Percentiles rank a stretch among this genome's conserved stretches.
These are phyloP conservation scores for Xanthorhoe spadicearia DNA, from an alignment of 2,888 invertebrate genomes.

Conservation along the genomic window DNA sequence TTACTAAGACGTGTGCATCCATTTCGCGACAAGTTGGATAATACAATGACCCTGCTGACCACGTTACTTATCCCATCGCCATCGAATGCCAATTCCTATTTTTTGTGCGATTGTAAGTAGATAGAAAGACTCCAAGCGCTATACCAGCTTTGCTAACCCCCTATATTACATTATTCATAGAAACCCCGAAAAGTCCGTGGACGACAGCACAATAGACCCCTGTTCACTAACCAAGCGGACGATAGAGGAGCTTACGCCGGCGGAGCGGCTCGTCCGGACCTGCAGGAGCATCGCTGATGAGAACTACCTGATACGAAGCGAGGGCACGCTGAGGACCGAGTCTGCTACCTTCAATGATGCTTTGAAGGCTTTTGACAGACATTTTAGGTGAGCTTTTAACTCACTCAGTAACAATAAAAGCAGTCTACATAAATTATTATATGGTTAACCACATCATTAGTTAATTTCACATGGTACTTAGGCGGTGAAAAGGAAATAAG, in stretches of 20 bases:
- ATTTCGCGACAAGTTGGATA: too few relatives aligned
- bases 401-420: too few relatives aligned
- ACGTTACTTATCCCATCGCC: too few relatives aligned
- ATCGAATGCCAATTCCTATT: too few relatives aligned
- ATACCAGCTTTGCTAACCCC: not conserved
- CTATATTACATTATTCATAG: slow-evolving; percentile 44
- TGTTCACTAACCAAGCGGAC: slow-evolving; percentile 68
- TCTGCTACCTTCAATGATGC: slow-evolving; percentile 67
- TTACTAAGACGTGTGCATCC: too few relatives aligned
- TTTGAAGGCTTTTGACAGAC: slow-evolving; percentile 69
- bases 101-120: too few relatives aligned
- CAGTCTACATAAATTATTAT: too few relatives aligned
- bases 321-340: slow-evolving; percentile 65
- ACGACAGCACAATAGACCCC: slow-evolving; percentile 65
- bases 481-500: too few relatives aligned
- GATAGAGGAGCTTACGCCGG: slow-evolving; percentile 62
- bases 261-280: slow-evolving; percentile 68
- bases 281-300: slow-evolving; percentile 66
- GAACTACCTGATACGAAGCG: slow-evolving; percentile 69
- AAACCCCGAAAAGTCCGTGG: slow-evolving; percentile 69
- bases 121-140: too few relatives aligned
- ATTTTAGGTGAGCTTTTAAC: slow-evolving; percentile 63
- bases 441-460: too few relatives aligned
- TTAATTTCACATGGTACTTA: too few relatives aligned
- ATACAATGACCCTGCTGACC: too few relatives aligned